Percentiles rank a stretch among this genome's conserved stretches.
Evolutionary conservation across 1,140 invertebrate genomes (phyloP).

Genomic region (Lasioglossum baleicum): DNA sequence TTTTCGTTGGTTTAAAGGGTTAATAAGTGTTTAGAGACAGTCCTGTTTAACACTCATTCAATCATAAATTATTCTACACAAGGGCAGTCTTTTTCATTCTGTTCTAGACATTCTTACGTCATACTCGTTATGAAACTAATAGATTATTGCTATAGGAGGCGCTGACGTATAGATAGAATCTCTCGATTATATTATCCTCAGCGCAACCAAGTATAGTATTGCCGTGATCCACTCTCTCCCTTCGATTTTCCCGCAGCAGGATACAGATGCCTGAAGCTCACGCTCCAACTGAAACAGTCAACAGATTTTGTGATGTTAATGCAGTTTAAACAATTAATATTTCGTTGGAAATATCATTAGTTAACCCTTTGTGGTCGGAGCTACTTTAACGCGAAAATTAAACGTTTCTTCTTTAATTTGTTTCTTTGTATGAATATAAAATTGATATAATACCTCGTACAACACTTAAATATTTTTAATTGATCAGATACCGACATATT

Average conservation of each 20-base stretch:
- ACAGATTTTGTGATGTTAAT: neutral
- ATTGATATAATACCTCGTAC: no score
- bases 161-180: neutral
- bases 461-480: no score
- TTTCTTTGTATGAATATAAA: no score
- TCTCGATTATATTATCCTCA: neutral
- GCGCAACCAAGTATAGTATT: neutral
- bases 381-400: no score
- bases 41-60: slow-evolving; percentile 5
- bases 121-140: neutral
- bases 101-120: neutral
- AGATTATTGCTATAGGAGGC: neutral
- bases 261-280: neutral
- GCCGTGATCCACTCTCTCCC: neutral
- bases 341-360: no score
- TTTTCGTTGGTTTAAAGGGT: neutral
- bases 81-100: slow-evolving; percentile 40
- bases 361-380: no score
- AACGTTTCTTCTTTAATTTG: no score
- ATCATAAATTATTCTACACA: slow-evolving; percentile 39
- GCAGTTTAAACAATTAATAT: no score
- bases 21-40: slow-evolving; percentile 17
- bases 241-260: neutral
- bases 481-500: no score
- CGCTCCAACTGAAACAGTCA: neutral